Conservation (phyloP, 2,113 vertebrate genomes). For the Vulpes ferrilata region DNA sequence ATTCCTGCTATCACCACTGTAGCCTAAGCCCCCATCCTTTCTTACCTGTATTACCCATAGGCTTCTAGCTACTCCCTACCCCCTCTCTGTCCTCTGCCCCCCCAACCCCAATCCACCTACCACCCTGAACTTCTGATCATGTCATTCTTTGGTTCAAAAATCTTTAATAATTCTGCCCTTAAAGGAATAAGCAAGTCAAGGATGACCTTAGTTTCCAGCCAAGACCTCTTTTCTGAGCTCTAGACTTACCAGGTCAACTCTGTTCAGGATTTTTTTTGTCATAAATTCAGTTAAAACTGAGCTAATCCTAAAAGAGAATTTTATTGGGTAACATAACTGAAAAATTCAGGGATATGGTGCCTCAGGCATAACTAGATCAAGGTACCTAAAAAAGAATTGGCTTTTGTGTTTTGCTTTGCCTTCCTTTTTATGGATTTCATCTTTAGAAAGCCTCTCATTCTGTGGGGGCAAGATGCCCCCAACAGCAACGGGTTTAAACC, state of each 20-base stretch:
- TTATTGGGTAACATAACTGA: not conserved
- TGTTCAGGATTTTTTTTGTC: conserved; percentile 25
- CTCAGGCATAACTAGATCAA: conserved; percentile 1
- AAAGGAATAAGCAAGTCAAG: not conserved
- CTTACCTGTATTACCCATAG: not conserved
- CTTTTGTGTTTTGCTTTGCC: conserved; percentile 53
- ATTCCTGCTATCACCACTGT: conserved; percentile 18
- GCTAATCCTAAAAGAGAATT: conserved; percentile 28
- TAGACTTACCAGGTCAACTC: not conserved
- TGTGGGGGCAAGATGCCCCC: not conserved
- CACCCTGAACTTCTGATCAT: not conserved
- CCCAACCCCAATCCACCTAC: not conserved
- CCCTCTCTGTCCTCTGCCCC: not conserved
- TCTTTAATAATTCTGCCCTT: conserved; percentile 11
- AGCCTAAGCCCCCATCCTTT: conserved; percentile 2
- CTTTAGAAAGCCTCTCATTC: conserved; percentile 27
- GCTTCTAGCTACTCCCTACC: not conserved
- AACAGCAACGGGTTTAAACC: not conserved
- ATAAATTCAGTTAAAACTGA: conserved; percentile 41
- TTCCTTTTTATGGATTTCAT: conserved; percentile 48
- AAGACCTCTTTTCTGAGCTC: conserved; percentile 24
- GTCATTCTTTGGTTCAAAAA: conserved; percentile 10
- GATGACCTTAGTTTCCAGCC: conserved; percentile 31
- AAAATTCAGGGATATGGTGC: not conserved
- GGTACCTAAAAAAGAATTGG: conserved; percentile 19